These are phyloP conservation scores for Drosophila micromelanica DNA, from an alignment of 1,140 invertebrate genomes.

Conservation along the genomic window DNA sequence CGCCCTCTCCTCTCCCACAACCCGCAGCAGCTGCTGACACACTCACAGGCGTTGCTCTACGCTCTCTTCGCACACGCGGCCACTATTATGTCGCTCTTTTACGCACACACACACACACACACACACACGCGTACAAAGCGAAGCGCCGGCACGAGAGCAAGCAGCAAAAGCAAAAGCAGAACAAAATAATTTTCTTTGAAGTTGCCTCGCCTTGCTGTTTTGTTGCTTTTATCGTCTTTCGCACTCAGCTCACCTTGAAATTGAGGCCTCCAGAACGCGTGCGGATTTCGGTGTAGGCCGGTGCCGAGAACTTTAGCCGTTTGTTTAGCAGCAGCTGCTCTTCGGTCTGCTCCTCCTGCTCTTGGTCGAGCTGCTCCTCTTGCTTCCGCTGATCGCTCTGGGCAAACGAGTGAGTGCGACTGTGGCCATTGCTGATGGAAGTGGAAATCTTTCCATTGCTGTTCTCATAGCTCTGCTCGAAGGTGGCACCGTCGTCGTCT, in stretches of 20 bases:
- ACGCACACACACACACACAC: not conserved
- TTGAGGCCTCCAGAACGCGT: conserved; percentile 54
- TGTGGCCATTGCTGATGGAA: conserved; percentile 49
- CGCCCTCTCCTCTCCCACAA: not conserved
- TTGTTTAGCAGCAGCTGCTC: conserved; percentile 37
- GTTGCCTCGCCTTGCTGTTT: conserved; percentile 31
- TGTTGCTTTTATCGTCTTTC: not conserved
- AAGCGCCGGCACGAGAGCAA: conserved; percentile 41
- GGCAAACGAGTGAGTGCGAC: conserved; percentile 14
- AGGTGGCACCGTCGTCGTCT: conserved; percentile 51
- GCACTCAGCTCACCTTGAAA: conserved; percentile 60
- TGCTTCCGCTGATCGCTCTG: not conserved
- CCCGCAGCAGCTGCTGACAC: conserved; percentile 32
- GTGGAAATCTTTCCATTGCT: conserved; percentile 26
- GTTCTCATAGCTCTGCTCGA: conserved; percentile 49
- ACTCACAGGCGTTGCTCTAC: conserved; percentile 8
- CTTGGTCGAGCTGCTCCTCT: not conserved
- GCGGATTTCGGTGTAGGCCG: conserved; percentile 74
- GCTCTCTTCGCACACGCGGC: conserved; percentile 8
- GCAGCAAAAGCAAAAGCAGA: conserved; percentile 24
- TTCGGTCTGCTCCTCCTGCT: conserved; percentile 13
- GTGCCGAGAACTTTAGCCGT: conserved; percentile 66
- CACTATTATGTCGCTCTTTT: conserved; percentile 22
- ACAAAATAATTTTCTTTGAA: not conserved
- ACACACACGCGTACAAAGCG: conserved; percentile 22